Conservation (phyloP, 2,113 vertebrate genomes). For the Hipposideros armiger region DNA sequence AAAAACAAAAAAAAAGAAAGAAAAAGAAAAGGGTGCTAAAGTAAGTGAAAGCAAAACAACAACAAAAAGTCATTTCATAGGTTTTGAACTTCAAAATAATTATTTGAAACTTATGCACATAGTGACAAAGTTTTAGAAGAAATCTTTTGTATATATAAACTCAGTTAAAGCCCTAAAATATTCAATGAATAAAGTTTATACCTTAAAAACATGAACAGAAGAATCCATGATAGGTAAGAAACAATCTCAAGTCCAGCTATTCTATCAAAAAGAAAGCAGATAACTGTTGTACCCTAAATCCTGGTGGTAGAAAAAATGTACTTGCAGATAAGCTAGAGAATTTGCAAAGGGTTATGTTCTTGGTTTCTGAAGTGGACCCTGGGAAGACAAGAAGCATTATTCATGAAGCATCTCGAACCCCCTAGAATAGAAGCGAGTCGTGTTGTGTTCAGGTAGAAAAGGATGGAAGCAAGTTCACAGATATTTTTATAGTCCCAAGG, state of each 20-base stretch:
- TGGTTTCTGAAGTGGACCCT: background rate
- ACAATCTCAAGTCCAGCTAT: background rate
- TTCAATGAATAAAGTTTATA: background rate
- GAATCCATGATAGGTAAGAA: background rate
- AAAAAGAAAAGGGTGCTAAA: background rate
- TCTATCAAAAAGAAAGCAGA: background rate
- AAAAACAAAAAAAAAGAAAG: too few relatives aligned
- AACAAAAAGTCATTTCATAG: background rate
- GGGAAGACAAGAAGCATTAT: background rate
- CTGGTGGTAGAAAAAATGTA: rapidly evolving
- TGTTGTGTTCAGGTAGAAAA: background rate
- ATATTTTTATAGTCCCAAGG: background rate
- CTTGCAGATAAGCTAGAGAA: background rate
- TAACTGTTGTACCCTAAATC: background rate
- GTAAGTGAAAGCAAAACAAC: background rate
- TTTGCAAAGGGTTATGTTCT: background rate
- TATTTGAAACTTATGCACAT: background rate
- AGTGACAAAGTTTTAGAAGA: background rate
- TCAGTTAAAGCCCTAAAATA: background rate
- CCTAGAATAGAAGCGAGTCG: background rate
- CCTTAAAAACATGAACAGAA: background rate
- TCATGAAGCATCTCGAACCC: background rate
- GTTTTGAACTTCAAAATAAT: background rate
- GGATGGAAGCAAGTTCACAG: background rate
- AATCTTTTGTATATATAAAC: background rate